Conservation (phyloP, 1,140 invertebrate genomes). For the Colletes latitarsis region DNA sequence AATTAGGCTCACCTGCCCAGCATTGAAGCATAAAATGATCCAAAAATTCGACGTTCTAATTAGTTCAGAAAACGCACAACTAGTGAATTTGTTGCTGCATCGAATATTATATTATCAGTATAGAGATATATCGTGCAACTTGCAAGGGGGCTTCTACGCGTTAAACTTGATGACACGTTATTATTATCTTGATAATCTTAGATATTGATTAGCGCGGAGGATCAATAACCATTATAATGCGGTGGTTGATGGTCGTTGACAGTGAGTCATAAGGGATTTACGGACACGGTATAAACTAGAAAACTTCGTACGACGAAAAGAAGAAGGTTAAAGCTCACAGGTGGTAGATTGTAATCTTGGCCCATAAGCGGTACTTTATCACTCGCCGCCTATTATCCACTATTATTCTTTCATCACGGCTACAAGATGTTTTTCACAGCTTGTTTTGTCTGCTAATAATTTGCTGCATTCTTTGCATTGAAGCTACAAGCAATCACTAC, state of each 20-base stretch:
- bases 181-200: slow-evolving; percentile 54
- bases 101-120: slow-evolving; percentile 37
- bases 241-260: slow-evolving; percentile 50
- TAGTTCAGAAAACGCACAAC: too few relatives aligned
- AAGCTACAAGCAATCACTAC: background rate
- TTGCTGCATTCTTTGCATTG: background rate
- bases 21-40: too few relatives aligned
- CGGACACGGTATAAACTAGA: slow-evolving; percentile 6
- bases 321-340: slow-evolving; percentile 18
- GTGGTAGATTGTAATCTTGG: slow-evolving; percentile 30
- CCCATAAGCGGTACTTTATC: slow-evolving; percentile 22
- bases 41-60: too few relatives aligned
- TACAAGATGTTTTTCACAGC: background rate
- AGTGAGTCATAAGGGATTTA: slow-evolving; percentile 45
- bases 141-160: slow-evolving; percentile 40
- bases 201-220: slow-evolving; percentile 47
- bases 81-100: background rate
- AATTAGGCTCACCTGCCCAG: too few relatives aligned
- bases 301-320: slow-evolving; percentile 5
- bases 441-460: background rate
- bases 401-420: background rate
- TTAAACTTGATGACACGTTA: slow-evolving; percentile 51
- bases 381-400: slow-evolving; percentile 5
- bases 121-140: slow-evolving; percentile 9
- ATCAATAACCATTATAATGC: slow-evolving; percentile 51